Percentiles rank a stretch among this genome's conserved stretches.
Evolutionary conservation across 2,113 vertebrate genomes (phyloP).

Genomic region (Crotophaga sulcirostris): DNA sequence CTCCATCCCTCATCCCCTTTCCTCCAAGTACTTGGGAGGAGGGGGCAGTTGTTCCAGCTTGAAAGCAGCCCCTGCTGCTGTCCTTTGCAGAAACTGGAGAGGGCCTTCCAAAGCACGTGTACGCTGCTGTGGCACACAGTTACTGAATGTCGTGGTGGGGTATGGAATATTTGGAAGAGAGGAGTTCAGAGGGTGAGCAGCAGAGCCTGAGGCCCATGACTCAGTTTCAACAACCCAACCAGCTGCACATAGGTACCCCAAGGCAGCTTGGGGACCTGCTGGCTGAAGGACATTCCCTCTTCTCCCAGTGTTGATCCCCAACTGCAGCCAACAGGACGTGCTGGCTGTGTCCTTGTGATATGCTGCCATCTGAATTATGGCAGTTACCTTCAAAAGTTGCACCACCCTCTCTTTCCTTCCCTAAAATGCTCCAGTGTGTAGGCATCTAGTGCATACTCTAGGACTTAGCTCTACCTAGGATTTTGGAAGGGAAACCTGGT

Average conservation of each 20-base stretch:
- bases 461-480: not conserved
- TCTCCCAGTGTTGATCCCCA: fast-evolving
- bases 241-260: fast-evolving
- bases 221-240: not conserved
- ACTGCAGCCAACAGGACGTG: not conserved
- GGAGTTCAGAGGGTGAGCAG: fast-evolving
- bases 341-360: fast-evolving
- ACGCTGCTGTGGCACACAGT: fast-evolving
- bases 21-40: not conserved
- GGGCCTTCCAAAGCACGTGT: fast-evolving
- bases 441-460: not conserved
- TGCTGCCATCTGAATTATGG: not conserved
- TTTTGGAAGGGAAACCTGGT: not conserved
- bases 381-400: not conserved
- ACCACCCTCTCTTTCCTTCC: not conserved
- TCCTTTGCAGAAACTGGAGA: not conserved
- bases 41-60: not conserved
- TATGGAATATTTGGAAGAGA: not conserved
- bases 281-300: not conserved
- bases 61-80: fast-evolving
- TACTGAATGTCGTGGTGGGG: fast-evolving
- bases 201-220: not conserved
- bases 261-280: not conserved
- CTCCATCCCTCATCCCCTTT: not conserved
- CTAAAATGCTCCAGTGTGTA: not conserved